Percentiles rank a stretch among this genome's conserved stretches.
phyloP scores from a whole-genome alignment of 30 jellyfish, hydroid and myxozoan species.

The Morbakka virulenta region DNA sequence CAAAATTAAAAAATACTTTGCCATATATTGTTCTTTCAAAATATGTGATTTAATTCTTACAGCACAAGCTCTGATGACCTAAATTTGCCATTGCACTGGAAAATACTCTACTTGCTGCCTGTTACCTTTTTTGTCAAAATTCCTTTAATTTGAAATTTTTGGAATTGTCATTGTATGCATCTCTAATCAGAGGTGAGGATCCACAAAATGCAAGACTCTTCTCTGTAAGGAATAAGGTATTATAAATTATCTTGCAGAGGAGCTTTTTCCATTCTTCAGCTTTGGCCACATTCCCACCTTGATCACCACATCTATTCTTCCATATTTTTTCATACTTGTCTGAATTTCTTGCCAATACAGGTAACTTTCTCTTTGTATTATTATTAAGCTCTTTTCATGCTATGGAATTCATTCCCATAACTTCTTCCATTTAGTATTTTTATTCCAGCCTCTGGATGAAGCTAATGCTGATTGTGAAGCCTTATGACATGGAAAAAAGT shows the following conservation, averaged over 20 bases:
- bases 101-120: too few species aligned
- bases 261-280: constrained; percentile 35
- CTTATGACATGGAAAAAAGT: constrained; percentile 38
- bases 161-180: constrained; percentile 39
- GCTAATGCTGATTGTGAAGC: constrained; percentile 43
- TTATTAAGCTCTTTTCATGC: constrained; percentile 27
- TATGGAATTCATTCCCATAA: constrained; percentile 30
- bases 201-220: constrained; percentile 52
- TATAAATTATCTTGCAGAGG: constrained; percentile 13
- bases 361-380: constrained; percentile 25
- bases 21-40: too few species aligned
- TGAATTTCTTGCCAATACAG: constrained; percentile 34
- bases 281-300: constrained; percentile 15
- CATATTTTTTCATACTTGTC: constrained; percentile 5
- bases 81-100: too few species aligned
- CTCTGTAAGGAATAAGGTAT: constrained; percentile 24
- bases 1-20: too few species aligned
- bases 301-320: constrained; percentile 1
- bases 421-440: constrained; percentile 48
- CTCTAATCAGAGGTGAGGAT: constrained; percentile 35
- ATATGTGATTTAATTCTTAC: too few species aligned
- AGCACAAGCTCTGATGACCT: too few species aligned
- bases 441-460: constrained; percentile 51
- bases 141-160: too few species aligned
- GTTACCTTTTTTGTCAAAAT: too few species aligned